phyloP scores from a whole-genome alignment of 30 jellyfish, hydroid and myxozoan species.

The Rhopilema esculentum region DNA sequence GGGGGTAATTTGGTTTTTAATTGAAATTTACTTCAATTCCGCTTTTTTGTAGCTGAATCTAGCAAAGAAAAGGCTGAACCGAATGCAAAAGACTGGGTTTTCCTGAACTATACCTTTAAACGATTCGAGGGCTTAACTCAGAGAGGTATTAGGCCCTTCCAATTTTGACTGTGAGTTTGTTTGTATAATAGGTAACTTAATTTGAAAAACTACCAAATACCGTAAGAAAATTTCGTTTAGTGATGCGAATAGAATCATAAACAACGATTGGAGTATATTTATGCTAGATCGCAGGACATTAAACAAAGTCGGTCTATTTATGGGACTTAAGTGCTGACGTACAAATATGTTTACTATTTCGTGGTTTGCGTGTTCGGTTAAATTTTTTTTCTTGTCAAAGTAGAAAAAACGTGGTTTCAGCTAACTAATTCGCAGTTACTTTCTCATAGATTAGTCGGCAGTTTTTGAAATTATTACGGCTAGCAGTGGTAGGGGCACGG shows the following conservation, averaged over 20 bases:
- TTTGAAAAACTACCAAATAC: not conserved
- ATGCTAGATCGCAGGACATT: conserved; percentile 39
- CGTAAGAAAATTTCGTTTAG: not conserved
- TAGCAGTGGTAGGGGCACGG: too few species aligned
- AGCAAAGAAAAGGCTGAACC: conserved; percentile 81
- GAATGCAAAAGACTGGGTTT: conserved; percentile 96
- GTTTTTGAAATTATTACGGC: too few species aligned
- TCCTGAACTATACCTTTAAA: conserved; percentile 94
- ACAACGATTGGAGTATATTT: conserved; percentile 5
- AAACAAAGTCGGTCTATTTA: conserved; percentile 25
- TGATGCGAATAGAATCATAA: not conserved
- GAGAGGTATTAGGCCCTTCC: conserved; percentile 84
- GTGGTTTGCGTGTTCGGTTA: not conserved
- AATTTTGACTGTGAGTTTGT: conserved; percentile 46
- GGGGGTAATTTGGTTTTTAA: too few species aligned
- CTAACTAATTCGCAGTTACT: not conserved
- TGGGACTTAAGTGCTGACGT: not conserved
- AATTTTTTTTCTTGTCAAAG: not conserved
- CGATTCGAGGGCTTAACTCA: conserved; percentile 98
- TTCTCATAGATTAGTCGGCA: too few species aligned
- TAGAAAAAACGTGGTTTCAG: not conserved
- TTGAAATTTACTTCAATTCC: not conserved
- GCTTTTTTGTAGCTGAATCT: conserved; percentile 54
- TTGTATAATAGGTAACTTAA: not conserved
- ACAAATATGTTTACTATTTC: not conserved